Evolutionary conservation across 2,888 invertebrate species (phyloP), one percentile per base, ranked within the genome.

Genomic region (Phortica magna): DNA sequence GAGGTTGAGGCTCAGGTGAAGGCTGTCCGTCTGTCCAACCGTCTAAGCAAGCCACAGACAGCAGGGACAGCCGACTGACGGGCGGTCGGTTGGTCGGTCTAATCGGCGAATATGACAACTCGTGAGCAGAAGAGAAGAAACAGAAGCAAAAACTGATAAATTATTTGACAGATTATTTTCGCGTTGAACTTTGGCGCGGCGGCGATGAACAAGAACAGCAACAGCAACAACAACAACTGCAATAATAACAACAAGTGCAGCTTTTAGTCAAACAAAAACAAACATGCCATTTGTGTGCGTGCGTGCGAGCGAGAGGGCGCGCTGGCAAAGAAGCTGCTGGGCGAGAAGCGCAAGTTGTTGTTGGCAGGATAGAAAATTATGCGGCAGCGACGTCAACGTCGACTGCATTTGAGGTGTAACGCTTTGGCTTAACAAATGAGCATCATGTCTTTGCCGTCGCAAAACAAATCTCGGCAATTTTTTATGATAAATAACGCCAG

Each of bases 121-220:
- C 74, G 77, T 75, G 73, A 80, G 80, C 80, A 19, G n/a, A n/a
- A 14, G 77, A 80, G 80, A 80, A 73, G 57, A 76, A 80, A 83
- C 76, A 81, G 79, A 73, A 78, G 43, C 82, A 83, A 80, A 81
- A 79, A 88, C 83, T 85, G 88, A 85, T 85, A 88, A 88, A 87
- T 87, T 85, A 81, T 85, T 85, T 85, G 88, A 85, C 83, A 88
- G 85, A 88, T 88, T 88, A 83, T 87, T 83, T 86, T 85, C 85
- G 82, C 85, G 87, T 87, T 85, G 85, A 88, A 88, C 85, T 85
- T 85, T 85, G 85, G 83, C 81, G 68, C 17, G 10, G 68, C 43
- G 19, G 6, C 22, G 43, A 61, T 61, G 31, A 83, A 80, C 71
- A 48, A 79, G 78, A 31, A 72, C 55, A 53, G 53, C 82, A 83